phyloP scores from a whole-genome alignment of 2,888 invertebrate genomes.

The Brassicogethes aeneus region DNA sequence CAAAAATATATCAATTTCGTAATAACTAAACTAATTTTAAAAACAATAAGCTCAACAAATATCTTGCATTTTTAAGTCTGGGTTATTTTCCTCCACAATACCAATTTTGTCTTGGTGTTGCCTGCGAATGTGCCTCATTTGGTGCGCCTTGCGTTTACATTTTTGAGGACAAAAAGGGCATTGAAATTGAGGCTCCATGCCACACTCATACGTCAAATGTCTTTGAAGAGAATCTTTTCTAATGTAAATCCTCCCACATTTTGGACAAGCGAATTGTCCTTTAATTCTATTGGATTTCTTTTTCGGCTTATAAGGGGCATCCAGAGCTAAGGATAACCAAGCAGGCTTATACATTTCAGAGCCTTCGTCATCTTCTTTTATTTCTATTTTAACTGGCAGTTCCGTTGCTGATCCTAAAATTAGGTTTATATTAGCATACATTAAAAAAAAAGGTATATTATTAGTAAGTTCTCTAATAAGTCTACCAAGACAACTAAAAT shows the following conservation, averaged over 20 bases:
- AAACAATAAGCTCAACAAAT: not conserved
- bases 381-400: constrained; percentile 33
- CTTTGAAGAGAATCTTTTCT: constrained; percentile 69
- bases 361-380: too few species aligned
- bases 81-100: constrained; percentile 41
- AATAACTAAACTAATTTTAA: not conserved
- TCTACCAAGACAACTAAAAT: not conserved
- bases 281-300: constrained; percentile 27
- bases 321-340: constrained; percentile 3
- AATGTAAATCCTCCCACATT: constrained; percentile 71
- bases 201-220: constrained; percentile 70
- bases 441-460: not conserved
- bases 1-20: not conserved
- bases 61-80: constrained; percentile 23
- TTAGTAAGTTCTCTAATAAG: not conserved
- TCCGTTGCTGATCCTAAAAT: too few species aligned
- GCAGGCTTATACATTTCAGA: constrained; percentile 12
- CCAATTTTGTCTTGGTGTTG: constrained; percentile 46
- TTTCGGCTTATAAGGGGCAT: constrained; percentile 16
- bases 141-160: constrained; percentile 57
- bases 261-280: constrained; percentile 49
- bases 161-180: constrained; percentile 61
- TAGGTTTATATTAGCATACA: too few species aligned
- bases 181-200: constrained; percentile 60
- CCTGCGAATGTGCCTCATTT: constrained; percentile 46